Percentiles rank a stretch among this genome's conserved stretches.
These are phyloP conservation scores for Physella acuta DNA, from an alignment of 1,140 invertebrate species.

Conservation along the genomic window DNA sequence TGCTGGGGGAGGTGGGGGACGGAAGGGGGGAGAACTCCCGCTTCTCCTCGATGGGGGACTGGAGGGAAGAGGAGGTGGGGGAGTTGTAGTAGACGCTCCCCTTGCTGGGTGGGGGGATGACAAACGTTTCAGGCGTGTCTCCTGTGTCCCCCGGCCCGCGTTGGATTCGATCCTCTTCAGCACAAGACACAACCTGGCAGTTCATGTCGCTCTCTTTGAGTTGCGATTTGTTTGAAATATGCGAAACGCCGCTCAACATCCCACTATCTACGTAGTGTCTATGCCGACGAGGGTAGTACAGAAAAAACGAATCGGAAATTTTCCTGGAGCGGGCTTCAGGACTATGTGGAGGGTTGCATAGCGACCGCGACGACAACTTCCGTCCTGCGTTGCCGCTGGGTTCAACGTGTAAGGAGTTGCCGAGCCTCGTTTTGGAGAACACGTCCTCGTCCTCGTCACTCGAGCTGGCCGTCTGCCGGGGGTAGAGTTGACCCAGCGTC, in stretches of 20 bases:
- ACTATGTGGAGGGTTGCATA: too few relatives aligned
- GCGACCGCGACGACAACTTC: slow-evolving; percentile 9
- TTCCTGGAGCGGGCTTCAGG: background rate
- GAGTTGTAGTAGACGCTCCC: slow-evolving; percentile 7
- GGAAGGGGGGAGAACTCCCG: slow-evolving; percentile 10
- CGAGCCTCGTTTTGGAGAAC: background rate
- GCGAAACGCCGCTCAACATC: too few relatives aligned
- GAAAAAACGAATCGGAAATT: slow-evolving; percentile 9
- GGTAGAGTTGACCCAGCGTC: background rate
- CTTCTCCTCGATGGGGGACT: slow-evolving; percentile 2
- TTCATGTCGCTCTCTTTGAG: too few relatives aligned
- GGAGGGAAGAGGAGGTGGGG: background rate
- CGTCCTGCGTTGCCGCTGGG: background rate
- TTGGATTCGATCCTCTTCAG: too few relatives aligned
- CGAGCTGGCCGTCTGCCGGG: background rate
- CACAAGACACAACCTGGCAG: too few relatives aligned
- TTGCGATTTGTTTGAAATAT: too few relatives aligned
- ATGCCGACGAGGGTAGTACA: background rate
- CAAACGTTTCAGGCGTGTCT: too few relatives aligned
- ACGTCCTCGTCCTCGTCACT: background rate
- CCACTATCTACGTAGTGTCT: too few relatives aligned
- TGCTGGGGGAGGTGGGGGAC: background rate
- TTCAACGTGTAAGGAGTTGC: background rate
- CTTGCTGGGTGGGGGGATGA: background rate
- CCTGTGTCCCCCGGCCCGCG: too few relatives aligned